Conservation (phyloP, 2,113 vertebrate species). For the Podarcis muralis region DNA sequence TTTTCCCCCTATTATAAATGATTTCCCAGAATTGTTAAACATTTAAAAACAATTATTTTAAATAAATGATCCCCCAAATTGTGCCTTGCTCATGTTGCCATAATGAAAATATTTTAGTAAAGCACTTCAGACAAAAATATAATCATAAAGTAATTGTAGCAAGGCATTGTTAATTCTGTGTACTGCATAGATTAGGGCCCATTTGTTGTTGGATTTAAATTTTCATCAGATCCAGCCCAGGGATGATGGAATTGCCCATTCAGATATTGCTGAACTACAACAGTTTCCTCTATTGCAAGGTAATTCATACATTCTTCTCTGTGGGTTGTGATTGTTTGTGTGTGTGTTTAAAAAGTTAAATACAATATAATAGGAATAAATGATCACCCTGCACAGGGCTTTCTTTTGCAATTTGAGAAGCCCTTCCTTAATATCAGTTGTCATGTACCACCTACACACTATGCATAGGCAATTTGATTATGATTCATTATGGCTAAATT, state of each 20-base stretch:
- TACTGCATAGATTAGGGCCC: neutral
- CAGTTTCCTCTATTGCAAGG: too few species aligned
- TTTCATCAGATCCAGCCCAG: too few species aligned
- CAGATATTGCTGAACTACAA: too few species aligned
- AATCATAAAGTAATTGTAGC: neutral
- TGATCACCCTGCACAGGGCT: neutral
- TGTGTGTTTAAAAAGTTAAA: neutral
- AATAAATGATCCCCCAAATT: neutral
- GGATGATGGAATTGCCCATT: too few species aligned
- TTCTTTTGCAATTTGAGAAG: neutral
- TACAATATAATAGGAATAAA: neutral
- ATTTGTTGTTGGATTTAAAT: too few species aligned
- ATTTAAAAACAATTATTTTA: too few species aligned
- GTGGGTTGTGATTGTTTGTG: too few species aligned
- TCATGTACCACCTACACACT: neutral
- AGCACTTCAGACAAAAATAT: neutral
- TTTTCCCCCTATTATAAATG: too few species aligned
- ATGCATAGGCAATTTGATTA: neutral
- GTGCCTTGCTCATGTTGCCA: neutral
- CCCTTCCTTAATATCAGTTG: too few species aligned
- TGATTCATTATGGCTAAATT: neutral
- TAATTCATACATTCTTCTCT: too few species aligned
- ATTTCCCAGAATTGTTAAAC: too few species aligned
- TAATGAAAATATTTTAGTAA: neutral
- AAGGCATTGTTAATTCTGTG: neutral